Evolutionary conservation across 2,113 vertebrate genomes (phyloP).

Genomic region (Neotragus moschatus): DNA sequence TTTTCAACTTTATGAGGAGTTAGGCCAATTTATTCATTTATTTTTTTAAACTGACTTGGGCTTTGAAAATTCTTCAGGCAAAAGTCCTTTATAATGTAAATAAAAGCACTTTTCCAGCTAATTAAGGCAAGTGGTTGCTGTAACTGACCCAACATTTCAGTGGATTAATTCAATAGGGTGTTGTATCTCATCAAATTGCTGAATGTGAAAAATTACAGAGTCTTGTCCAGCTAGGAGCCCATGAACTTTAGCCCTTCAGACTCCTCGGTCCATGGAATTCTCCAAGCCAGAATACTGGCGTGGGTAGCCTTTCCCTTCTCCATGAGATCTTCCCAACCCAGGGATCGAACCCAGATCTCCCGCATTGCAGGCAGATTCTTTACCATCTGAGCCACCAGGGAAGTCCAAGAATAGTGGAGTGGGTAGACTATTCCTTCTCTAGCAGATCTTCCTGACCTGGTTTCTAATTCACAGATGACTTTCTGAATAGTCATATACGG

Average conservation of each 20-base stretch:
- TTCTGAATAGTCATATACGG: neutral
- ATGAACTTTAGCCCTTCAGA: neutral
- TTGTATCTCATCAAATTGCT: neutral
- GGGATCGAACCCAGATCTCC: neutral
- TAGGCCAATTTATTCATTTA: neutral
- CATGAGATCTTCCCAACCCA: neutral
- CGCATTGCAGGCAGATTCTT: neutral
- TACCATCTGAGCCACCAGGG: neutral
- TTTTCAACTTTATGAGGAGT: neutral
- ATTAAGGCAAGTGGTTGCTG: neutral
- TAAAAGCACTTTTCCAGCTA: neutral
- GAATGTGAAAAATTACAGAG: neutral
- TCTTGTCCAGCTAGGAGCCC: neutral
- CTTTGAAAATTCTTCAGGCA: neutral
- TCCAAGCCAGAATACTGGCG: neutral
- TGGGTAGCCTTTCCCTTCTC: neutral
- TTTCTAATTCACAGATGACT: neutral
- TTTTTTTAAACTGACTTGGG: neutral
- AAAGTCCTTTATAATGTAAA: neutral
- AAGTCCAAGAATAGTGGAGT: neutral
- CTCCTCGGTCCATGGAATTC: neutral
- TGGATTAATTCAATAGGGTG: neutral
- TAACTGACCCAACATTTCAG: neutral
- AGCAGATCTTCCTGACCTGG: neutral
- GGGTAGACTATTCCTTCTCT: neutral